These are phyloP conservation scores for Notolabrus celidotus DNA, from an alignment of 2,797 vertebrate genomes.

Conservation along the genomic window DNA sequence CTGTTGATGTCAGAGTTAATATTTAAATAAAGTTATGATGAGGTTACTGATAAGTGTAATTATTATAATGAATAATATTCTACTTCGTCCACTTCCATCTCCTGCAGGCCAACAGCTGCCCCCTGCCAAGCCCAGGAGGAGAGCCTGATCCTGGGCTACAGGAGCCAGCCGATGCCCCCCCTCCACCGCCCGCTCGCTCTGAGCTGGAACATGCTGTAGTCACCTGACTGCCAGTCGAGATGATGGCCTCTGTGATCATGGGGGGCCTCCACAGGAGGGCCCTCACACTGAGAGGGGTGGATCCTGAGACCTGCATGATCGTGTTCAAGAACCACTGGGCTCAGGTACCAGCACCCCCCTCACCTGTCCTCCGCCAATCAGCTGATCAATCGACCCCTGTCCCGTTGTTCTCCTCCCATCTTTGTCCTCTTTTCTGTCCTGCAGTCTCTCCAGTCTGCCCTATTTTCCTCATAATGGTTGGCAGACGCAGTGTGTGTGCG, in stretches of 20 bases:
- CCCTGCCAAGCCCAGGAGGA: background rate
- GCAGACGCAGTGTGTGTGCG: conserved; percentile 8
- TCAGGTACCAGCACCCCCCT: conserved; percentile 65
- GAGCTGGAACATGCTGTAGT: conserved; percentile 59
- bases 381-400: background rate
- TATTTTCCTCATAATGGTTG: conserved; percentile 44
- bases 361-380: too few species aligned
- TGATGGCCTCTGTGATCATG: conserved; percentile 90
- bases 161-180: conserved; percentile 10
- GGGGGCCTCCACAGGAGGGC: conserved; percentile 84
- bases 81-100: conserved; percentile 1
- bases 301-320: conserved; percentile 98
- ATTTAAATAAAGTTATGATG: too few species aligned
- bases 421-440: too few species aligned
- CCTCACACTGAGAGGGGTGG: conserved; percentile 90
- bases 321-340: conserved; percentile 98
- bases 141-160: conserved; percentile 34
- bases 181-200: background rate
- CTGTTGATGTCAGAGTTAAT: too few species aligned
- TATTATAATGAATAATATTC: too few species aligned
- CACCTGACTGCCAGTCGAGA: conserved; percentile 55
- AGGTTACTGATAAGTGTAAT: too few species aligned
- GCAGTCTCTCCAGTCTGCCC: conserved; percentile 24
- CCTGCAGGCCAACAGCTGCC: conserved; percentile 29
- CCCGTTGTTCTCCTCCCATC: background rate